phyloP scores from a whole-genome alignment of 64 coral and sea anemone genomes.

The Anthopleura sola region DNA sequence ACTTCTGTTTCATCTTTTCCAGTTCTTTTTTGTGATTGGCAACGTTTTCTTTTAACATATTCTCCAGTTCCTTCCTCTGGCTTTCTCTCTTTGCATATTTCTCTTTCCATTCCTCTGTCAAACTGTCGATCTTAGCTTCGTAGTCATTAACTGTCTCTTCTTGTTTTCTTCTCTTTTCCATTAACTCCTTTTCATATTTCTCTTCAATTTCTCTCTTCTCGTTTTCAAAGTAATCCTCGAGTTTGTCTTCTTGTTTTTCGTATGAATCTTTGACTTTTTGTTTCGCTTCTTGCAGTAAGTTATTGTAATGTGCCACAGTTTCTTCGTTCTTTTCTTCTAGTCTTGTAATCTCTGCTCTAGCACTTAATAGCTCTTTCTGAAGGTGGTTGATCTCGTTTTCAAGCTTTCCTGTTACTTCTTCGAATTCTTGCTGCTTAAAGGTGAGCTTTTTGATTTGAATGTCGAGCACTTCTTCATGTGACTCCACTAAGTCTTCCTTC shows the following conservation, averaged over 20 bases:
- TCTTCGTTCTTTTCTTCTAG: not conserved
- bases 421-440: not conserved
- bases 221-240: conserved; percentile 9
- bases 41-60: not conserved
- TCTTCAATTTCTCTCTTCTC: conserved; percentile 29
- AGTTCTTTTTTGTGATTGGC: not conserved
- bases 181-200: conserved; percentile 31
- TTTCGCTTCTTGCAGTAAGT: not conserved
- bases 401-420: not conserved
- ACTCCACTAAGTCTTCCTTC: not conserved
- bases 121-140: conserved; percentile 24
- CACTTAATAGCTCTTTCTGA: not conserved
- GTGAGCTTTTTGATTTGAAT: not conserved
- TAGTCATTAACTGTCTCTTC: conserved; percentile 21
- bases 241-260: conserved; percentile 13
- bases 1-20: not conserved
- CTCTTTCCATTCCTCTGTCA: conserved; percentile 34
- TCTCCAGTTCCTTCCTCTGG: not conserved
- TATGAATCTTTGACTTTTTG: not conserved
- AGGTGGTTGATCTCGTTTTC: not conserved
- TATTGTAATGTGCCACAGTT: not conserved
- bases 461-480: not conserved
- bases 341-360: not conserved
- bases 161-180: conserved; percentile 13
- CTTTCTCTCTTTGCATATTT: not conserved